phyloP scores from a whole-genome alignment of 2,113 vertebrate species.

The Delphinapterus leucas region DNA sequence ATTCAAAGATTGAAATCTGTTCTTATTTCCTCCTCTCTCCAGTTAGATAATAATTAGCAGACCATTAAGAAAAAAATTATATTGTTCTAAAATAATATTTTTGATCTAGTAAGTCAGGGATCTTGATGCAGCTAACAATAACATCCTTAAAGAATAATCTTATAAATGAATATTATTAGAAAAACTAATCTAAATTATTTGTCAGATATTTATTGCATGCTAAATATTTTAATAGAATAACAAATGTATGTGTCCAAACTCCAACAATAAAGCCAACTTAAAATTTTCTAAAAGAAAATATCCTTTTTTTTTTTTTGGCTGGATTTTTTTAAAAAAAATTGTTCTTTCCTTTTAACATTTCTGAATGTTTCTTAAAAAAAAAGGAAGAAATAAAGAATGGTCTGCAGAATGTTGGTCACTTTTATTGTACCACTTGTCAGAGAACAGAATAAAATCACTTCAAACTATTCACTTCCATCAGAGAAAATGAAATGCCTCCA shows the following conservation, averaged over 20 bases:
- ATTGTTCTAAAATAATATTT: background rate
- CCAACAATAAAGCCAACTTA: background rate
- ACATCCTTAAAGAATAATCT: background rate
- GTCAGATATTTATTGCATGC: background rate
- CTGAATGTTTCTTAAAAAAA: background rate
- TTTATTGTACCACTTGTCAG: conserved; percentile 48
- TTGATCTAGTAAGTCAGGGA: background rate
- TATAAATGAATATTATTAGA: background rate
- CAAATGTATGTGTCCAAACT: background rate
- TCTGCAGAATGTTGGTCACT: conserved; percentile 26
- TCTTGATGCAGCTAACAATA: background rate
- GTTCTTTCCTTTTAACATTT: background rate
- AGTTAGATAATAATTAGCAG: background rate
- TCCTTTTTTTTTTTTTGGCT: background rate
- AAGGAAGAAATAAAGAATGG: background rate
- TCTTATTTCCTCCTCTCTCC: background rate
- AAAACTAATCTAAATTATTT: background rate
- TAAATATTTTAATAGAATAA: background rate
- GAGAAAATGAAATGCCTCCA: conserved; percentile 25
- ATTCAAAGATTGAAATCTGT: accelerated
- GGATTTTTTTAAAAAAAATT: too few relatives aligned
- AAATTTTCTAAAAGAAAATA: background rate
- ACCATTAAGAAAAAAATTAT: background rate
- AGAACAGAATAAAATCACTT: conserved; percentile 51
- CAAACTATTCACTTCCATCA: conserved; percentile 59